Percentiles rank a stretch among this genome's conserved stretches.
These are phyloP conservation scores for Brachypteracias leptosomus DNA, from an alignment of 2,113 vertebrate genomes.

Conservation along the genomic window DNA sequence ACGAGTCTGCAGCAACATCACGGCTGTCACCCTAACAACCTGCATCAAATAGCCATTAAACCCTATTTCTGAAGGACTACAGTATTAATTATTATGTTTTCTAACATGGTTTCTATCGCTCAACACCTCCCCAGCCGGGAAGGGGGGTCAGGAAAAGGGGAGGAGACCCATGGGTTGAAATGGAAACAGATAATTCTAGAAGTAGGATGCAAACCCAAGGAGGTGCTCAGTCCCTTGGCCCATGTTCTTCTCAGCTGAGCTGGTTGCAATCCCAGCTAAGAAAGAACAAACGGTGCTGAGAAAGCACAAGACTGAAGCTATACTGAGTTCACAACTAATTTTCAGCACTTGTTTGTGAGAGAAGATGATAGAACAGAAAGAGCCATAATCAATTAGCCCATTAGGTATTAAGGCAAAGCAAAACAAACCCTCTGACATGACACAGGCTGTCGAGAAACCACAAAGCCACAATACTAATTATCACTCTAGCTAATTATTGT, in stretches of 20 bases:
- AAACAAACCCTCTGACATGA: background rate
- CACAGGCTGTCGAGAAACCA: background rate
- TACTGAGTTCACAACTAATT: background rate
- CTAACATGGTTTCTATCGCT: no score
- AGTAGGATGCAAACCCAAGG: background rate
- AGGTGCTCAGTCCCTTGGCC: background rate
- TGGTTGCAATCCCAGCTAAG: background rate
- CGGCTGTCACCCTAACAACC: background rate
- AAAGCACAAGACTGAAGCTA: background rate
- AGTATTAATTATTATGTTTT: no score
- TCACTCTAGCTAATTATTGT: background rate
- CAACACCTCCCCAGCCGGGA: background rate
- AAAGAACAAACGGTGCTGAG: background rate
- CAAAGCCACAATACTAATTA: constrained; percentile 4
- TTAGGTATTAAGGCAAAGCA: background rate
- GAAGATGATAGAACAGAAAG: background rate
- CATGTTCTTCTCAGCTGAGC: background rate
- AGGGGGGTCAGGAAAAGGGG: background rate
- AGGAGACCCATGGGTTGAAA: background rate
- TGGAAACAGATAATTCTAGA: background rate
- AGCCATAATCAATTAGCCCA: background rate
- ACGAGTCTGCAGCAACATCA: background rate
- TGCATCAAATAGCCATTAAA: background rate
- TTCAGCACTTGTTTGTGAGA: background rate
- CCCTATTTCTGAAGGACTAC: background rate